Percentiles rank a stretch among this genome's conserved stretches.
Conservation (phyloP, 1,140 invertebrate genomes). For the Calliopsis andreniformis region DNA sequence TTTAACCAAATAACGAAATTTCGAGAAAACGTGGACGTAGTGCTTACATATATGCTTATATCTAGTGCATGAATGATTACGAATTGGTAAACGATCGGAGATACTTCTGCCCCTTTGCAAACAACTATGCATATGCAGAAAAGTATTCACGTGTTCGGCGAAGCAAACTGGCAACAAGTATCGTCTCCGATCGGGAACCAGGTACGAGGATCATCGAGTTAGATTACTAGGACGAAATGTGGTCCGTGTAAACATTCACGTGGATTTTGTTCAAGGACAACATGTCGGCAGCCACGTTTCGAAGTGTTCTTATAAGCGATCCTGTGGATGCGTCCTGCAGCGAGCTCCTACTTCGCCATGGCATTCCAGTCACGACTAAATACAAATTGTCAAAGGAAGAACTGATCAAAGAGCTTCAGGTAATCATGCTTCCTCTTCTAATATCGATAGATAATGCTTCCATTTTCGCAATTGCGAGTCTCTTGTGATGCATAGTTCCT, state of each 20-base stretch:
- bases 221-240: neutral
- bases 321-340: slow-evolving; percentile 93
- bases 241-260: slow-evolving; percentile 26
- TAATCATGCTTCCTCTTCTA: slow-evolving; percentile 71
- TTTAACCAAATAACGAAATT: no score
- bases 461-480: no score
- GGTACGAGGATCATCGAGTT: neutral
- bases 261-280: slow-evolving; percentile 53
- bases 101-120: no score
- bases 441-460: no score
- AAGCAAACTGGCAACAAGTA: neutral
- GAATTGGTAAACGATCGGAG: no score
- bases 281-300: slow-evolving; percentile 80
- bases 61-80: no score
- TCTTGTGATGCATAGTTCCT: no score
- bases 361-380: slow-evolving; percentile 90
- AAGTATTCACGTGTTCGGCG: no score
- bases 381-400: slow-evolving; percentile 92
- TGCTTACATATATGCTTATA: no score
- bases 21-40: no score
- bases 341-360: slow-evolving; percentile 88
- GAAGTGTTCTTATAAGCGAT: slow-evolving; percentile 93
- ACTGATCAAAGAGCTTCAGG: slow-evolving; percentile 92
- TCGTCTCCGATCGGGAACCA: no score
- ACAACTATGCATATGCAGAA: no score